Evolutionary conservation across 1,140 invertebrate species (phyloP), one percentile per base, ranked within the genome.

Genomic region (Aporrectodea caliginosa): DNA sequence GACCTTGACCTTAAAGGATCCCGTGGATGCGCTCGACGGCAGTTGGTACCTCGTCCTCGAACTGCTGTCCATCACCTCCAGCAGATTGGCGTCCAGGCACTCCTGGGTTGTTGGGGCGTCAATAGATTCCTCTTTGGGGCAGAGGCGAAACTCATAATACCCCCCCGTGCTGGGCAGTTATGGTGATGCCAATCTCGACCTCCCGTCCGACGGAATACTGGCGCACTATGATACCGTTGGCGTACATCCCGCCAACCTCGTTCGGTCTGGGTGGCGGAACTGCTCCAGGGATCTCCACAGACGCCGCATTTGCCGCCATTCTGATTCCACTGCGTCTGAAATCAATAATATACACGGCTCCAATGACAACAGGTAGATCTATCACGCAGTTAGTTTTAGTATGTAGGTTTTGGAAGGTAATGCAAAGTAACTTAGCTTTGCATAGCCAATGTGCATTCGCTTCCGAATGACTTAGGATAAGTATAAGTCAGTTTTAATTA

Each of bases 231-330:
- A 95, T 93, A 1, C 94, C 94, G 86, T 93, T 94, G 16, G 92
- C 94, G 83, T 91, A 97, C 84, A 92, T 90, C 1, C 95, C 95
- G 1, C 95, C 94, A 0, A 93, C 93, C 89, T 97, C 95, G 84
- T 97, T 94, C 0, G 93, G 92, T 35, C 95, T 88, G 0, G 94
- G 94, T 22, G 88, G 85, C 16, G 91, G 86, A 0, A 93, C 85
- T n/a, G 77, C 94, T 91, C 84, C 92, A 93, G 1, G 94, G 91
- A 88, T 97, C 95, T 0, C 95, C 95, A 85, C 95, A 97, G 27
- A 95, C 89, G 0, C 95, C 95, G 84, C 95, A 97, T 81, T 91
- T 91, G 0, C 95, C 95, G 12, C 90, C 87, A 86, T 97, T 96
- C 85, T 93, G 91, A 81, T 93, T 90, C 93, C 94, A 95, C 86